Evolutionary conservation across 2,888 invertebrate genomes (phyloP).

Genomic region (Rosalia funebris): DNA sequence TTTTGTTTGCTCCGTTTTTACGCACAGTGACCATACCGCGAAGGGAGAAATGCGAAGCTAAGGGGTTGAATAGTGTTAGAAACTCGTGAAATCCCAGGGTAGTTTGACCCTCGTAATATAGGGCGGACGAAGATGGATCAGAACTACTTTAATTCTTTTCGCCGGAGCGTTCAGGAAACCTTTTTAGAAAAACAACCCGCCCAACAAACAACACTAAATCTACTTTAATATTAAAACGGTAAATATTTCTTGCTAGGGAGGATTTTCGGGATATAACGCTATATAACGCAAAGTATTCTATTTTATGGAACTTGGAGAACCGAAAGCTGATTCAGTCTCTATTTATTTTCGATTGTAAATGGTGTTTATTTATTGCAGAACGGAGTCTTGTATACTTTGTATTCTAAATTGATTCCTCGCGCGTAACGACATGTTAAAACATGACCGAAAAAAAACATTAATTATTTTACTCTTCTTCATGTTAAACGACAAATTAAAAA

Average conservation of each 20-base stretch:
- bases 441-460: too few relatives aligned
- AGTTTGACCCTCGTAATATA: slow-evolving; percentile 40
- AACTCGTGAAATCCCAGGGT: slow-evolving; percentile 37
- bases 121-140: slow-evolving; percentile 45
- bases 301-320: too few relatives aligned
- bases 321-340: too few relatives aligned
- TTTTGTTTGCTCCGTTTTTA: slow-evolving; percentile 30
- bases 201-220: slow-evolving; percentile 22
- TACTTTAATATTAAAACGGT: slow-evolving; percentile 22
- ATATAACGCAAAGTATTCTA: too few relatives aligned
- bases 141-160: slow-evolving; percentile 44
- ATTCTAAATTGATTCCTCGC: too few relatives aligned
- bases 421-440: too few relatives aligned
- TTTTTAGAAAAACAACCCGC: slow-evolving; percentile 31
- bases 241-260: slow-evolving; percentile 14
- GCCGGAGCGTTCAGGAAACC: slow-evolving; percentile 39
- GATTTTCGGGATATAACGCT: neutral
- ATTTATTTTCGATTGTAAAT: too few relatives aligned
- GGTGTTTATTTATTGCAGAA: too few relatives aligned
- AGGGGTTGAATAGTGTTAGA: slow-evolving; percentile 39
- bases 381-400: too few relatives aligned
- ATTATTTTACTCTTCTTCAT: too few relatives aligned
- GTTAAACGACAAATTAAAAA: too few relatives aligned
- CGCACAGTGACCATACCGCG: slow-evolving; percentile 22
- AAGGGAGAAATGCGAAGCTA: slow-evolving; percentile 29